Evolutionary conservation across 1,140 invertebrate species (phyloP).

Genomic region (Cotesia vestalis): DNA sequence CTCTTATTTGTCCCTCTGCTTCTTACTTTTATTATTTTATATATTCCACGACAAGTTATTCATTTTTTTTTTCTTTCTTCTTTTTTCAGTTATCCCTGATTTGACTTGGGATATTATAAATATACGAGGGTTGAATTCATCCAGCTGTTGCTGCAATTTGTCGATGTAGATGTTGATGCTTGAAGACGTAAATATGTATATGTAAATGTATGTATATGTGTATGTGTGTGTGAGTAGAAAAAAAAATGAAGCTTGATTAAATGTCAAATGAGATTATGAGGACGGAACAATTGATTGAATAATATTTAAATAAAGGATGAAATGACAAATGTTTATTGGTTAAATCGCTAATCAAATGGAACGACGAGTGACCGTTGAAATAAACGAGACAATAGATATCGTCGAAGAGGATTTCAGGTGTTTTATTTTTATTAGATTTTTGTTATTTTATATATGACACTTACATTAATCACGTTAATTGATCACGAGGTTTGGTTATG

Average conservation of each 20-base stretch:
- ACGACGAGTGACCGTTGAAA: constrained; percentile 9
- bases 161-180: too few species aligned
- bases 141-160: too few species aligned
- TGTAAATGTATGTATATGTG: too few species aligned
- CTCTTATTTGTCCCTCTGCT: background rate
- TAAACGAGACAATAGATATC: constrained; percentile 4
- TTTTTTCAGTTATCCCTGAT: background rate
- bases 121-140: too few species aligned
- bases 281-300: background rate
- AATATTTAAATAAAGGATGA: constrained; percentile 8
- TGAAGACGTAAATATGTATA: too few species aligned
- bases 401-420: too few species aligned
- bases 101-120: constrained; percentile 7
- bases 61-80: too few species aligned
- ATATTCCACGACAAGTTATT: too few species aligned
- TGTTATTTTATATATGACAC: background rate
- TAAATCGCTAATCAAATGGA: background rate
- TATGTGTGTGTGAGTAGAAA: background rate
- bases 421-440: background rate
- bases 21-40: background rate
- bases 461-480: too few species aligned
- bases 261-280: constrained; percentile 7
- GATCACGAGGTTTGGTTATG: too few species aligned
- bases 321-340: constrained; percentile 1
- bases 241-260: constrained; percentile 6